These are phyloP conservation scores for Hybos culiciformis DNA, from an alignment of 2,888 invertebrate species.

Conservation along the genomic window DNA sequence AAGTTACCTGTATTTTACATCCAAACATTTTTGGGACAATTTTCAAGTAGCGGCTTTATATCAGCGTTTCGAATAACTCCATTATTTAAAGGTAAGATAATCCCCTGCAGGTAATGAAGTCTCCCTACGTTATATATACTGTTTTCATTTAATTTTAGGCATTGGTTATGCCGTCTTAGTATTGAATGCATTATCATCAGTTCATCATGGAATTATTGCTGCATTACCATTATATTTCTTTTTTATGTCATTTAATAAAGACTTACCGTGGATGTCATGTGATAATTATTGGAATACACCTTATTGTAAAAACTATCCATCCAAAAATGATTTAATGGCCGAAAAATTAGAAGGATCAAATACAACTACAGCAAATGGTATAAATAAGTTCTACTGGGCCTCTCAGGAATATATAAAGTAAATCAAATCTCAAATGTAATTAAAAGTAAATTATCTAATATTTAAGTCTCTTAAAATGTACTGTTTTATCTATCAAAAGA, in stretches of 20 bases:
- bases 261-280: slow-evolving; percentile 66
- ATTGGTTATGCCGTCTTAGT: slow-evolving; percentile 47
- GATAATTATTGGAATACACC: slow-evolving; percentile 71
- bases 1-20: slow-evolving; percentile 72
- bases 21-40: slow-evolving; percentile 69
- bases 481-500: too few relatives aligned
- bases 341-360: too few relatives aligned
- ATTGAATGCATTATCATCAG: not conserved
- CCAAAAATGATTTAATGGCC: too few relatives aligned
- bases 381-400: too few relatives aligned
- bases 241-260: slow-evolving; percentile 46
- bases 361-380: too few relatives aligned
- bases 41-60: slow-evolving; percentile 60
- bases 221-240: slow-evolving; percentile 54
- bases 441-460: too few relatives aligned
- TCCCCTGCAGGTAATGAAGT: not conserved
- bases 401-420: too few relatives aligned
- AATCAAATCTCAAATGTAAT: too few relatives aligned
- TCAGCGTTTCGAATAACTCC: slow-evolving; percentile 65
- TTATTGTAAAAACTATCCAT: too few relatives aligned
- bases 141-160: slow-evolving; percentile 43
- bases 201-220: slow-evolving; percentile 1
- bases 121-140: not conserved
- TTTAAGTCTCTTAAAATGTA: too few relatives aligned
- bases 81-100: slow-evolving; percentile 58